Evolutionary conservation across 2,888 invertebrate species (phyloP).

Genomic region (Eutolmus rufibarbis): DNA sequence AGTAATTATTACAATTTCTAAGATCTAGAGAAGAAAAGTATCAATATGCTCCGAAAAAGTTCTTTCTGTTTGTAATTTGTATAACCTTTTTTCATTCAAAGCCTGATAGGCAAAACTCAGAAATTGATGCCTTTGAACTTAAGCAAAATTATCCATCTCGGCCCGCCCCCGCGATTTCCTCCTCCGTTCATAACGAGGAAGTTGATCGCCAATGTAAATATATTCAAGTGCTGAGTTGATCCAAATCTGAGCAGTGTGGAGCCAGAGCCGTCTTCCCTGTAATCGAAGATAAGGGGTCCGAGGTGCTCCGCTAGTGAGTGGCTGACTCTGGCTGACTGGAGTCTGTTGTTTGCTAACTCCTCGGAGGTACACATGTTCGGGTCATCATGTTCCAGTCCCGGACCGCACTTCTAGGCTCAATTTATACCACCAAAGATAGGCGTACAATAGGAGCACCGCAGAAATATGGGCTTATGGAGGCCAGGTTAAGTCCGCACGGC

Average conservation of each 20-base stretch:
- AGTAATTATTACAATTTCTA: no score
- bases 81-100: neutral
- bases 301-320: neutral
- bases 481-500: neutral
- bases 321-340: neutral
- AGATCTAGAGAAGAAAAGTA: no score
- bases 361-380: constrained; percentile 8
- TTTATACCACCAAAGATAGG: constrained; percentile 33
- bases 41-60: no score
- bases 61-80: no score
- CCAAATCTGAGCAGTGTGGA: constrained; percentile 25
- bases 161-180: neutral
- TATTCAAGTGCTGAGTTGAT: constrained; percentile 28
- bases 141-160: neutral
- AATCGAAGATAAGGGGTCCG: neutral
- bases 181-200: constrained; percentile 30
- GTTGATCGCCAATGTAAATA: constrained; percentile 36
- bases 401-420: neutral
- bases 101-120: neutral
- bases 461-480: constrained; percentile 26
- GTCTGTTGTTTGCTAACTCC: constrained; percentile 13
- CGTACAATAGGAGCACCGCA: constrained; percentile 28
- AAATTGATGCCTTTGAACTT: neutral
- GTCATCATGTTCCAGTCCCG: neutral
- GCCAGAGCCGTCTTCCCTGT: constrained; percentile 5